Percentiles rank a stretch among this genome's conserved stretches.
Conservation (phyloP, 2,888 invertebrate genomes). For the Helobdella robusta region DNA sequence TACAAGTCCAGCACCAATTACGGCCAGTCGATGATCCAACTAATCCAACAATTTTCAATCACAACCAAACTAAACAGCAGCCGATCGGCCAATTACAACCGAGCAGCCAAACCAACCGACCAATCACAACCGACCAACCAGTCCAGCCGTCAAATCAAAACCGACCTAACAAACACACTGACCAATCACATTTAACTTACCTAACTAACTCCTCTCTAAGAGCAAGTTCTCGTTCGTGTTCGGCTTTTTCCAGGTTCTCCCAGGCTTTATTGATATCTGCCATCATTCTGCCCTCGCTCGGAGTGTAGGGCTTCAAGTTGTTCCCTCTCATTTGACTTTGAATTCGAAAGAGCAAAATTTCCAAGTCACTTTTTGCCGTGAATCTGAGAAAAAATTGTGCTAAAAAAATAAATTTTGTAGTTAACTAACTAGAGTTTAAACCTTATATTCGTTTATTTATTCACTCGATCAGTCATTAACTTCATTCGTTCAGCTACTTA, state of each 20-base stretch:
- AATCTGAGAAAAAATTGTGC: conserved; percentile 55
- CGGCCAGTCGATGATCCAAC: too few species aligned
- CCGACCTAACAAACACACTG: not conserved
- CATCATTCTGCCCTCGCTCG: conserved; percentile 93
- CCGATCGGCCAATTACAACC: not conserved
- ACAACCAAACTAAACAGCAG: too few species aligned
- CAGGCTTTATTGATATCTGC: conserved; percentile 98
- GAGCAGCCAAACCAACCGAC: not conserved
- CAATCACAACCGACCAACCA: too few species aligned
- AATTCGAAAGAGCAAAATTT: conserved; percentile 88
- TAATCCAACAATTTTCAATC: too few species aligned
- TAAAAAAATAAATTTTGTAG: not conserved
- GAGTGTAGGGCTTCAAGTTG: conserved; percentile 90
- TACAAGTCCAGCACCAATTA: too few species aligned
- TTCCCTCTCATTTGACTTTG: conserved; percentile 98
- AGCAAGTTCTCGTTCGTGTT: conserved; percentile 93
- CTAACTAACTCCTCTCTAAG: conserved; percentile 87
- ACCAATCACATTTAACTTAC: conserved; percentile 35
- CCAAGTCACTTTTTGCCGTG: conserved; percentile 94
- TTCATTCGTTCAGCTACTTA: conserved; percentile 57
- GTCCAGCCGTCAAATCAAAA: not conserved
- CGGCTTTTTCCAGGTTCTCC: conserved; percentile 93
- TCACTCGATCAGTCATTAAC: conserved; percentile 70
- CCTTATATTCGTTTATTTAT: too few species aligned
- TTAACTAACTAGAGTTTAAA: conserved; percentile 56